Evolutionary conservation across 2,888 invertebrate species (phyloP), one percentile per base, ranked within the genome.

Genomic region (Caprella mutica): DNA sequence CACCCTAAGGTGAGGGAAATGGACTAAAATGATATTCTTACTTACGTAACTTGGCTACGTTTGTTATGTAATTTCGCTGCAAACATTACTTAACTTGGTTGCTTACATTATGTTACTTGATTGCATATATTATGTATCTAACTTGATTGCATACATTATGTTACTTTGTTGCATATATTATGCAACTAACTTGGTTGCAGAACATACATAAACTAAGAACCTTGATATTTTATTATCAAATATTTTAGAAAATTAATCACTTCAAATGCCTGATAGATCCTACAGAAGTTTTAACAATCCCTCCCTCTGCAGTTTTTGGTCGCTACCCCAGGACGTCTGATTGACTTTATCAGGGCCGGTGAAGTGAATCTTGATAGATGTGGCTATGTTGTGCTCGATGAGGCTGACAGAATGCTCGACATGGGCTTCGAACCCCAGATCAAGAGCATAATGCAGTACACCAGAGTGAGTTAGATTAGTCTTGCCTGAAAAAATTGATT

Each of bases 351-450:
- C 21, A 46, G 46, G 17, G 33, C n/a, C 24, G 12, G 35, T 19
- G 43, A 44, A 24, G 17, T 46, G 9, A 21, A 19, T 8, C 46
- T 55, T 8, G 33, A 29, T 19, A 42, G 23, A 17, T 55, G 55
- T 27, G 26, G 44, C 30, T 55, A 23, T 38, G 5, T 55, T 6
- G 55, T 55, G 3, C 33, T 55, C 33, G 55, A 55, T 19, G 55
- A 55, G 27, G 55, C 55, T 1, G 55, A 55, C 46, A 26, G 55
- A 26, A 55, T 55, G 55, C 55, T 55, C 1, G 55, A 55, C 38
- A 55, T 55, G 55, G 55, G 55, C 29, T 55, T 55, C 26, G 55
- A 55, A 21, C 55, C 55, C 6, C 55, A 55, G 19, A 55, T 55
- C 23, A 27, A 46, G 14, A 24, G 27, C 14, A 55, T 55, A 21